Base-by-base conservation (phyloP, 1,140 invertebrate species). In the Megalonaias nervosa region DNA sequence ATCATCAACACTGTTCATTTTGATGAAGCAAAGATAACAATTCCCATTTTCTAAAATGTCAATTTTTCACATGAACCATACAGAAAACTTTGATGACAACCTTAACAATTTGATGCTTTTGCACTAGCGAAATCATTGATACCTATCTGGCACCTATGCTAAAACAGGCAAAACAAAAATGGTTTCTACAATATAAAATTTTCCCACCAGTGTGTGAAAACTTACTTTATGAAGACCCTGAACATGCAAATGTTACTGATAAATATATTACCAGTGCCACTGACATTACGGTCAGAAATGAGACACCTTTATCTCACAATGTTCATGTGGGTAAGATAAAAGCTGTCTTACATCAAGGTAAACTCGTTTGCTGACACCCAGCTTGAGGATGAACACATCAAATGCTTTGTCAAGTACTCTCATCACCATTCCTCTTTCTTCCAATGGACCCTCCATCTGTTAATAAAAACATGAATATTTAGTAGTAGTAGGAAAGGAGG, bases 361-460 rank as follows among this genome's bases (percentile, higher is more conserved):
- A 79, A 95, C 90, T 78, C 93, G 87, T 67, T 95, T 93, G 11
- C 94, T 93, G 60, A 95, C 92, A 2, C 96, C 96, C 84, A 95
- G 94, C 55, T 93, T 92, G n/a, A 95, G 88, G 0, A 97, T 92
- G 16, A 97, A 94, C 13, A 95, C 94, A 88, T 98, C 96, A 90
- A 98, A 94, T 26, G 94, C 94, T 75, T 93, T 93, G 85, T 97
- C 94, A 74, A 94, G 93, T 2, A 98, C 94, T 62, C 94, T 93
- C 71, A 95, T 93, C 3, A 98, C 96, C 71, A 95, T 94, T n/a
- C 93, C 97, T 55, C 92, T 91, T 77, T 94, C 93, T 19, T 93
- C 90, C 66, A 96, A 89, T 6, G 94, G 93, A 65, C 94, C 94
- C 76, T 87, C 88, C 68, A 89, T 88, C 85, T 92, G 77, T 19